Evolutionary conservation across 2,113 vertebrate species (phyloP).

Genomic region (Megaceryle maxima): DNA sequence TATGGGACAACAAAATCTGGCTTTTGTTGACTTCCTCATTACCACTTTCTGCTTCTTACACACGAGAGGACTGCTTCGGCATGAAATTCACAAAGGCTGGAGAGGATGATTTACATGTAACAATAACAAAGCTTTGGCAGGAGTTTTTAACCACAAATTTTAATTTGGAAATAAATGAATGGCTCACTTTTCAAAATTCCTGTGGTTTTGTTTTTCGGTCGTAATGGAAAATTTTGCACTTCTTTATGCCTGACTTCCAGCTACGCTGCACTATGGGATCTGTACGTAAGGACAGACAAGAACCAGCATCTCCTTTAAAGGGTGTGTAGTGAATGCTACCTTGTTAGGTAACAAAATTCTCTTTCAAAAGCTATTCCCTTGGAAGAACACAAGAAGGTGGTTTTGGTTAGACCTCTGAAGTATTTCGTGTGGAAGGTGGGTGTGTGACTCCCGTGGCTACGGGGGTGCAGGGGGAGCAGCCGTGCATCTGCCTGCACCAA

Average conservation of each 20-base stretch:
- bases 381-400: background rate
- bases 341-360: no score
- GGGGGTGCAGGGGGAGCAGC: background rate
- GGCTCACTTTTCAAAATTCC: no score
- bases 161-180: no score
- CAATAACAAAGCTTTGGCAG: conserved; percentile 8
- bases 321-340: no score
- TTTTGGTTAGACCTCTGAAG: background rate
- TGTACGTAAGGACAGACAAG: no score
- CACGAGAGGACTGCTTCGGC: background rate
- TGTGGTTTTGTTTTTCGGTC: no score
- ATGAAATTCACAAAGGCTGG: background rate
- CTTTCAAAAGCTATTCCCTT: background rate
- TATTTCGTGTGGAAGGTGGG: background rate
- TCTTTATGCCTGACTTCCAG: no score
- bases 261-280: no score
- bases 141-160: background rate
- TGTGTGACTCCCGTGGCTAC: rapidly evolving
- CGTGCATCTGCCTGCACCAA: rapidly evolving
- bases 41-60: background rate
- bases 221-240: no score
- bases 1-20: background rate
- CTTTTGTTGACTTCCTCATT: background rate
- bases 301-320: no score
- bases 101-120: background rate